Conservation (phyloP, 1,140 invertebrate genomes). For the Rhyzopertha dominica region DNA sequence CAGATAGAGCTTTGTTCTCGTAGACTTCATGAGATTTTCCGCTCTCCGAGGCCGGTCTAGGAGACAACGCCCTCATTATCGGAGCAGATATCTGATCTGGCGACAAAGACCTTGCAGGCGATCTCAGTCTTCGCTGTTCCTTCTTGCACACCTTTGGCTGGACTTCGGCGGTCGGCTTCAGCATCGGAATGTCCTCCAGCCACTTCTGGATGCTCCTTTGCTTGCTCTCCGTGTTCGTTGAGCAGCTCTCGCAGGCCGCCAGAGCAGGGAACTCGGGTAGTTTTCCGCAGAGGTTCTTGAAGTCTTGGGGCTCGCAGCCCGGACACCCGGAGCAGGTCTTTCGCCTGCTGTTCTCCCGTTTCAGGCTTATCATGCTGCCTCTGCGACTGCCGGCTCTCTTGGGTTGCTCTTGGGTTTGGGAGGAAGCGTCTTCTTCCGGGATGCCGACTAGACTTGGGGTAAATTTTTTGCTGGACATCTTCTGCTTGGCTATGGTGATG, state of each 20-base stretch:
- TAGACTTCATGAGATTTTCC: background rate
- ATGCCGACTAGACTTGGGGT: conserved; percentile 73
- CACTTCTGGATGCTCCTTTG: conserved; percentile 68
- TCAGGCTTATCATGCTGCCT: conserved; percentile 52
- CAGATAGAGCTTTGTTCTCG: background rate
- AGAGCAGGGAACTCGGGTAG: conserved; percentile 46
- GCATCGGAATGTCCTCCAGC: conserved; percentile 65
- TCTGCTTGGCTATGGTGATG: conserved; percentile 79
- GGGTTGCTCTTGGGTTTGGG: conserved; percentile 44
- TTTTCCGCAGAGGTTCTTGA: conserved; percentile 37
- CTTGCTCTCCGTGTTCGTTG: conserved; percentile 52
- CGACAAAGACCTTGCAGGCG: conserved; percentile 34
- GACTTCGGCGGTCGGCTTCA: too few relatives aligned
- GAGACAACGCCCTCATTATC: conserved; percentile 29
- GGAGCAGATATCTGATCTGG: conserved; percentile 28
- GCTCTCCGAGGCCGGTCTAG: conserved; percentile 30
- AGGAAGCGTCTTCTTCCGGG: conserved; percentile 66
- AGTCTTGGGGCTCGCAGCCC: conserved; percentile 52
- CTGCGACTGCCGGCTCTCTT: conserved; percentile 46
- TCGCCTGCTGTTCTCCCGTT: conserved; percentile 53
- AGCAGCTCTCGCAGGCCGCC: conserved; percentile 49
- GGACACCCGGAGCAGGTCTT: conserved; percentile 60
- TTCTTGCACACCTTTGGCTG: background rate
- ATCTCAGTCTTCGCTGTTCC: conserved; percentile 22
- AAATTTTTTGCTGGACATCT: conserved; percentile 76